Conservation (phyloP, 2,113 vertebrate genomes). For the Burhinus oedicnemus region DNA sequence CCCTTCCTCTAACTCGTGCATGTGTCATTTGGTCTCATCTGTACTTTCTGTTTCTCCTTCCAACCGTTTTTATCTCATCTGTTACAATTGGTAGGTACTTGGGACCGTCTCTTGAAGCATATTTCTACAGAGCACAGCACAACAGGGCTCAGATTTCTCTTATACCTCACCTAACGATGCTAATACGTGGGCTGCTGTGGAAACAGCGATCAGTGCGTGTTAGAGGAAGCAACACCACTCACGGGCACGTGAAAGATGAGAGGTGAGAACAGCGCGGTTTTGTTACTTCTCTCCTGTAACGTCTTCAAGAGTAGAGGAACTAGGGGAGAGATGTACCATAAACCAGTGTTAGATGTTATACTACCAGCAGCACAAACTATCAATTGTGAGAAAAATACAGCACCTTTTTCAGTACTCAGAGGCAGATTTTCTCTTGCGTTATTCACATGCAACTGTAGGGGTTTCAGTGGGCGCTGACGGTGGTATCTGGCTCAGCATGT, state of each 20-base stretch:
- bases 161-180: neutral
- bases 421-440: neutral
- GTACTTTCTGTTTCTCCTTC: neutral
- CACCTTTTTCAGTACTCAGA: neutral
- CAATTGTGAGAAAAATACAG: neutral
- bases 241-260: neutral
- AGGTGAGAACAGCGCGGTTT: neutral
- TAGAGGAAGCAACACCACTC: neutral
- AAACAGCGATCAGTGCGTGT: accelerated
- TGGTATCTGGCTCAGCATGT: neutral
- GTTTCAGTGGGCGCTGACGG: neutral
- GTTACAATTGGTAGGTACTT: neutral
- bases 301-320: neutral
- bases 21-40: neutral
- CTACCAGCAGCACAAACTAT: neutral
- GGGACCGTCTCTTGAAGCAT: accelerated
- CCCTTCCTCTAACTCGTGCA: neutral
- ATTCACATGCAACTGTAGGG: neutral
- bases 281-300: neutral
- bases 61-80: neutral
- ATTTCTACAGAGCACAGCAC: neutral
- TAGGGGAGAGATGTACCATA: neutral
- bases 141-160: neutral
- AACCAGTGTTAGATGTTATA: neutral
- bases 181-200: neutral